Conservation (phyloP, 53 echinoderm and acorn worm species). For the Hippasteria phrygiana region DNA sequence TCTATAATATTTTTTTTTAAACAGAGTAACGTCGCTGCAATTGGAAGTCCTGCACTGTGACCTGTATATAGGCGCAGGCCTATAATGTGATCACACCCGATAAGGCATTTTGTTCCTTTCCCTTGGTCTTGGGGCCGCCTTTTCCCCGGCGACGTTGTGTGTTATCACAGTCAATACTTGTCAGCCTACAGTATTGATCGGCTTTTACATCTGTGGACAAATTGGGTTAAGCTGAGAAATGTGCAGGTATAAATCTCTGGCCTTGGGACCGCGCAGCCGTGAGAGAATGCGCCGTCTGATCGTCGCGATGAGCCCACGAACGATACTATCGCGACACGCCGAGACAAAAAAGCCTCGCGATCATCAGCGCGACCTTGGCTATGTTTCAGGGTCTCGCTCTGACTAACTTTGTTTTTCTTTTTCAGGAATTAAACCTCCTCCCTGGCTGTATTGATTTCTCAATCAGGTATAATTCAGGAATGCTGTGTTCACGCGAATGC, state of each 20-base stretch:
- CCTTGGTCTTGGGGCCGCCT: neutral
- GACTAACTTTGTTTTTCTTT: no score
- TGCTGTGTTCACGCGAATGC: no score
- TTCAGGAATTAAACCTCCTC: no score
- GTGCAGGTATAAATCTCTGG: neutral
- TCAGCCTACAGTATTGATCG: neutral
- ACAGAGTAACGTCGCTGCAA: no score
- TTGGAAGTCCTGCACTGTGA: no score
- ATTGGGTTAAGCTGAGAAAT: constrained; percentile 17
- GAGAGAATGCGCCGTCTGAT: neutral
- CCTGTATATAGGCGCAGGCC: no score
- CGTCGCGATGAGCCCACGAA: neutral
- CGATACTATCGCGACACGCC: neutral
- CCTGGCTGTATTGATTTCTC: no score
- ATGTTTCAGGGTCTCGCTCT: no score
- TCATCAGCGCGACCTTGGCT: no score
- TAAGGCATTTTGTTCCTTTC: neutral
- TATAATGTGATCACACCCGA: no score
- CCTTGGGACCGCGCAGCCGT: neutral
- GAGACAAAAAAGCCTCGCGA: neutral
- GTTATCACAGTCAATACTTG: constrained; percentile 3
- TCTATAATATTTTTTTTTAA: no score
- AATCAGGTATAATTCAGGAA: no score
- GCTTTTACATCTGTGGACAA: neutral
- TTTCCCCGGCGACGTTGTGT: neutral